Evolutionary conservation across 64 coral and sea anemone species (phyloP), one percentile per base, ranked within the genome.

Genomic region (Platygyra sinensis): DNA sequence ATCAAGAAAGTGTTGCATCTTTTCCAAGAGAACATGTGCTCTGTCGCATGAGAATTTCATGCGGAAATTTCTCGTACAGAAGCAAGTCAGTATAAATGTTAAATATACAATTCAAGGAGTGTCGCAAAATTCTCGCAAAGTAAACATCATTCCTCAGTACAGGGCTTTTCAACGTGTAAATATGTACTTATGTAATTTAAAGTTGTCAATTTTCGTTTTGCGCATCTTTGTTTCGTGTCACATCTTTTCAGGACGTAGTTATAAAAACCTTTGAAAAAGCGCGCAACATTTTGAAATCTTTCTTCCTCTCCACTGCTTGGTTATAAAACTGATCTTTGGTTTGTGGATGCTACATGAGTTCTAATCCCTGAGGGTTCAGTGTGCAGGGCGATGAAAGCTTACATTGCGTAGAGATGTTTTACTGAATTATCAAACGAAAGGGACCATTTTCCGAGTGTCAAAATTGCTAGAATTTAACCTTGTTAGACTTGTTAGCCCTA

Each of bases 381-480:
- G 42, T 46, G 42, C 42, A 46, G 42, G 54, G 15, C 15, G 54
- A 2, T 57, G 15, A 57, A 57, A 57, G 15, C 54, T 16, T 57
- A 9, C 10, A 57, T 14, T 9, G 54, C 15, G 54, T 16, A 27
- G 24, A 24, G 24, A 67, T 22, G 24, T n/a, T 22, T 25, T 27
- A 25, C 25, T 2, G n/a, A 69, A 19, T 8, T 25, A 27, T 5
- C 25, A 69, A 69, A 29, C 25, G 24, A 69, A 69, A 22, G n/a
- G 65, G 65, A 69, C 15, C n/a, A 69, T 29, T 69, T 69, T 69
- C 65, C 9, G 65, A 28, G 65, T 8, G 7, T 46, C 7, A 46
- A 25, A 69, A 69, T 69, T 69, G 65, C 65, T 69, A 22, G 10
- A 69, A 69, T 69, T n/a, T 69, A 69, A n/a, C 65, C 65, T 69